Base-by-base conservation (phyloP, 2,113 vertebrate genomes). In the Actenoides lindsayi region DNA sequence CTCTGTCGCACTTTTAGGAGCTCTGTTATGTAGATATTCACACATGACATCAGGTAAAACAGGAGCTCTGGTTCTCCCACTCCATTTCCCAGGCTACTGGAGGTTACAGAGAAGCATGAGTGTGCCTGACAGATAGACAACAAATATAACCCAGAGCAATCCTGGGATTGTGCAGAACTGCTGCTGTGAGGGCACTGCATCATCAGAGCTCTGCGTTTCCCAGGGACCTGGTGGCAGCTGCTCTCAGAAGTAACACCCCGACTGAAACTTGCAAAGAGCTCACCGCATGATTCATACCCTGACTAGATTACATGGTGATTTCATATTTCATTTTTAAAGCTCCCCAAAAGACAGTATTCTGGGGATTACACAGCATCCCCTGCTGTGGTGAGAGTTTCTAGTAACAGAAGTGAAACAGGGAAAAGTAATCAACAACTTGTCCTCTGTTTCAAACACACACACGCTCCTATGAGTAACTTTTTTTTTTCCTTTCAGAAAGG, bases 281-380 rank as follows among this genome's bases (percentile, higher is more conserved):
- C 46, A 41, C 50, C 53, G 37, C 2, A 1, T 91, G 90, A 96
- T 42, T 95, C 87, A 87, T 30, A 37, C 44, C 62, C 57, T 91
- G 74, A 70, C 82, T 75, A 63, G 57, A 87, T 87, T 84, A 89
- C 73, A 73, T 0, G 3, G 63, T 85, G 74, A 89, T 96, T 83
- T 94, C 83, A 56, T 24, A 39, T 82, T 94, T 82, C 33, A 48
- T 82, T 78, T 92, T 95, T 75, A 91, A 93, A 91, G 62, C 54
- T 93, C 74, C 44, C 74, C 75, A 35, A 64, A 84, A 81, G 42
- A 15, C 51, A n/a, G 60, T 21, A 37, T 92, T 87, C 46, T 48
- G 48, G 62, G 50, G 53, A 75, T 92, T 87, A 78, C 17, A 56
- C 14, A 60, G 54, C 77, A 62, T 71, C 39, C 41, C 60, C 69